Conservation (phyloP, 2,888 invertebrate species). For the Leptogaster cylindrica region DNA sequence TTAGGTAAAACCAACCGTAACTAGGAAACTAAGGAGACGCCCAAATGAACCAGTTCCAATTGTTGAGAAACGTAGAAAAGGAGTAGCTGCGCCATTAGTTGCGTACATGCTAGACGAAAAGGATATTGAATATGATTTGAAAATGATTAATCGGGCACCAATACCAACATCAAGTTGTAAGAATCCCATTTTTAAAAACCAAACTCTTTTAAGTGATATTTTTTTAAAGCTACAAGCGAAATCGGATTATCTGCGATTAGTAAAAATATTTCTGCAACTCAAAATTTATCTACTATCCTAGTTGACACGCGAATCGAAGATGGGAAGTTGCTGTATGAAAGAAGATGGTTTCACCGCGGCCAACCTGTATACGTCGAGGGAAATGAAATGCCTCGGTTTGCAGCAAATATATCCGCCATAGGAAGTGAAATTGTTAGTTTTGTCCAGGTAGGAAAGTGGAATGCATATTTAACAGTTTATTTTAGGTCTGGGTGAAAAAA, state of each 20-base stretch:
- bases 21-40: slow-evolving; percentile 86
- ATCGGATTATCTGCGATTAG: slow-evolving; percentile 53
- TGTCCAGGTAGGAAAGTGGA: background rate
- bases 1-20: slow-evolving; percentile 92
- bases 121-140: slow-evolving; percentile 85
- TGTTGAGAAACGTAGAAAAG: slow-evolving; percentile 84
- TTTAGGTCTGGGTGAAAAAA: slow-evolving; percentile 90
- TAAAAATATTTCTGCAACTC: slow-evolving; percentile 56
- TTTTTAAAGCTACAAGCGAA: no score
- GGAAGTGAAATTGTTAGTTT: slow-evolving; percentile 82
- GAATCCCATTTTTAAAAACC: no score
- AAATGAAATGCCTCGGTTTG: slow-evolving; percentile 81
- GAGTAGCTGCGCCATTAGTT: slow-evolving; percentile 85
- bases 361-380: slow-evolving; percentile 92
- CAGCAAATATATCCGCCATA: slow-evolving; percentile 89
- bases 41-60: slow-evolving; percentile 94
- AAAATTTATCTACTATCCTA: slow-evolving; percentile 60
- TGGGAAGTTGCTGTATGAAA: slow-evolving; percentile 90
- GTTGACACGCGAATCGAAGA: slow-evolving; percentile 91
- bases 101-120: slow-evolving; percentile 87
- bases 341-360: slow-evolving; percentile 94
- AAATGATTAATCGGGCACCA: slow-evolving; percentile 74
- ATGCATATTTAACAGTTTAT: slow-evolving; percentile 51
- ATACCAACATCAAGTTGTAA: slow-evolving; percentile 65
- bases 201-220: background rate